These are phyloP conservation scores for Agrochola macilenta DNA, from an alignment of 2,888 invertebrate species.

Conservation along the genomic window DNA sequence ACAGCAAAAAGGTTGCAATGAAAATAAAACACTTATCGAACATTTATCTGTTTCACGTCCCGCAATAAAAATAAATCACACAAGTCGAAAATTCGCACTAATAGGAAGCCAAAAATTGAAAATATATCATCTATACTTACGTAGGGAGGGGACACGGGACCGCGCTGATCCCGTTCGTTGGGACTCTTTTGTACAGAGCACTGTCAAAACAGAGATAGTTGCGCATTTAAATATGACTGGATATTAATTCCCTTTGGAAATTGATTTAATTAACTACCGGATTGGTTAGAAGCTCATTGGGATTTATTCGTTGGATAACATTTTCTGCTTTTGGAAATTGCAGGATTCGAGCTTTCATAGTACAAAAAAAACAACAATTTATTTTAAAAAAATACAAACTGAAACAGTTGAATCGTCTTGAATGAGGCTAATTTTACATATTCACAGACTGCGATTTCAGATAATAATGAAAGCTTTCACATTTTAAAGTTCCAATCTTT, in stretches of 20 bases:
- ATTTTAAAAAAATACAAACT: background rate
- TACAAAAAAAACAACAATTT: too few species aligned
- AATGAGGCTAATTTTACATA: conserved; percentile 1
- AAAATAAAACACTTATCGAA: conserved; percentile 50
- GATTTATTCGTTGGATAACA: conserved; percentile 25
- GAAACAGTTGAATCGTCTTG: background rate
- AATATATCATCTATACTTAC: conserved; percentile 85
- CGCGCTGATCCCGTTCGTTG: conserved; percentile 77
- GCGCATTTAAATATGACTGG: conserved; percentile 71
- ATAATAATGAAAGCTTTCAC: background rate
- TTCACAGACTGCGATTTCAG: background rate
- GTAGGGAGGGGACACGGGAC: conserved; percentile 77
- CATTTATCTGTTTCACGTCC: conserved; percentile 54
- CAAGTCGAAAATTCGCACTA: conserved; percentile 80
- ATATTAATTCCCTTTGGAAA: conserved; percentile 75
- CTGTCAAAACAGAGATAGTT: conserved; percentile 87
- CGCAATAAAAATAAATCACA: conserved; percentile 79
- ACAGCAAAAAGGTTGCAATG: conserved; percentile 10
- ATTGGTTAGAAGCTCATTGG: conserved; percentile 46
- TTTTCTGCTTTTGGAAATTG: background rate
- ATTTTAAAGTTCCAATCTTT: conserved; percentile 18
- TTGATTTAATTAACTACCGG: conserved; percentile 71
- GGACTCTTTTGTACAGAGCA: conserved; percentile 80
- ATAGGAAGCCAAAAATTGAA: conserved; percentile 87
- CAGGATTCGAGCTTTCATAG: background rate